Evolutionary conservation across 2,113 vertebrate genomes (phyloP).

Genomic region (Murina feae): DNA sequence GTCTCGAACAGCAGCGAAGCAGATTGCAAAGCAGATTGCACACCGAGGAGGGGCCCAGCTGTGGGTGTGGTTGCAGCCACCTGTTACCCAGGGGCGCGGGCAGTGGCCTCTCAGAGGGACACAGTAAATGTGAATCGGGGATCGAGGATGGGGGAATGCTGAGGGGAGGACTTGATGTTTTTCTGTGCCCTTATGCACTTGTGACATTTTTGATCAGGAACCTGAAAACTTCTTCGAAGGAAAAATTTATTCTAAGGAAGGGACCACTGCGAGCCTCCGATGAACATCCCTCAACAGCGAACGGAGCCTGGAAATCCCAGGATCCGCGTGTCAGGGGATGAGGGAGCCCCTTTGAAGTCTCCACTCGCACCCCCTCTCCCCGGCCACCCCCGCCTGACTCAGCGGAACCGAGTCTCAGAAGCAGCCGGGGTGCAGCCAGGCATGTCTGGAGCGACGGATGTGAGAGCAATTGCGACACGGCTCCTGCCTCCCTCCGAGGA

Average conservation of each 20-base stretch:
- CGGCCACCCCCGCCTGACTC: background rate
- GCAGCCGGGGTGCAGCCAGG: background rate
- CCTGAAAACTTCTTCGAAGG: background rate
- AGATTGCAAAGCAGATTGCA: background rate
- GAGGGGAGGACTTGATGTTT: background rate
- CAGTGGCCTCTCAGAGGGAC: background rate
- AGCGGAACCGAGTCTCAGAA: background rate
- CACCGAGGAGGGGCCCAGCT: background rate
- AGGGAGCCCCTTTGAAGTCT: background rate
- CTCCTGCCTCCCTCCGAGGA: background rate
- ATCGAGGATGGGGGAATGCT: background rate
- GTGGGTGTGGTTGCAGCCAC: background rate
- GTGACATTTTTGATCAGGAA: background rate
- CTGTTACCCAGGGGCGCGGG: rapidly evolving
- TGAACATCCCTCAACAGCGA: background rate
- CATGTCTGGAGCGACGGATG: background rate
- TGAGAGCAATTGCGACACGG: background rate
- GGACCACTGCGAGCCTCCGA: background rate
- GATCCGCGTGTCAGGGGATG: no score
- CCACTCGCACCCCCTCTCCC: rapidly evolving
- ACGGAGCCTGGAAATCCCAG: background rate
- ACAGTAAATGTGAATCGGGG: background rate
- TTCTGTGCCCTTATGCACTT: background rate
- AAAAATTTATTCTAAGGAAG: background rate
- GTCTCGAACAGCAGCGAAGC: background rate